Base-by-base conservation (phyloP, 1,140 invertebrate genomes). In the Drosophila nigromelanica region DNA sequence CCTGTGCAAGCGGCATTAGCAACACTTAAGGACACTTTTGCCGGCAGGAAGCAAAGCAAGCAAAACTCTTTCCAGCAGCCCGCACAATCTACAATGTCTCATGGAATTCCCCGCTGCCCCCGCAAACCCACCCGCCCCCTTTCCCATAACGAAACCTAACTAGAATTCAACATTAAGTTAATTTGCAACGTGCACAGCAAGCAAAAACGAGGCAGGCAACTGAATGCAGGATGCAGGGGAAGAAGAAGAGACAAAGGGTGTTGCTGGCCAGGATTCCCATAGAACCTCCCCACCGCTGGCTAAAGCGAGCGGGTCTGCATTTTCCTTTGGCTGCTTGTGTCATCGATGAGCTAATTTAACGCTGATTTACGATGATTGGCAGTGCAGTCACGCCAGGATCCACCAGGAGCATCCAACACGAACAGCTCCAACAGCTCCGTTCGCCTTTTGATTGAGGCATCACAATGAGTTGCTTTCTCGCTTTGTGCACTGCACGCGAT, bases 1-100 rank as follows among this genome's bases (percentile, higher is more conserved):
- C 82, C 78, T 76, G 64, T 55, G 73, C 62, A 67, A 67, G 74
- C 63, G 58, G 82, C 82, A 87, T 86, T 86, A 86, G 78, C 82
- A 86, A 76, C 75, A 86, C 82, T 86, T 80, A 86, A 86, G 82
- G 82, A 86, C 82, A 82, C 82, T 86, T 86, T 86, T 87, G 78
- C 64, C 74, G 70, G 66, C 74, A 76, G 82, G 82, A 86, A 86
- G 82, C 71, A 82, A 77, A 76, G 70, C 82, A 76, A 82, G 81
- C 78, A 87, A 85, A 87, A 67, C 68, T 58, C 81, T 77, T 73
- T 67, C 79, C 64, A 66, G 73, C 67, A 39, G 14, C 40, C 59
- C 42, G 24, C 27, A 40, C 52, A 30, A 58, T 14, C 45, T 43
- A 47, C n/a, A 15, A 7, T 15, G n/a, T 6, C 6, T 12, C 10